Conservation (phyloP, 2,888 invertebrate genomes). For the Tetheella fluctuosa region DNA sequence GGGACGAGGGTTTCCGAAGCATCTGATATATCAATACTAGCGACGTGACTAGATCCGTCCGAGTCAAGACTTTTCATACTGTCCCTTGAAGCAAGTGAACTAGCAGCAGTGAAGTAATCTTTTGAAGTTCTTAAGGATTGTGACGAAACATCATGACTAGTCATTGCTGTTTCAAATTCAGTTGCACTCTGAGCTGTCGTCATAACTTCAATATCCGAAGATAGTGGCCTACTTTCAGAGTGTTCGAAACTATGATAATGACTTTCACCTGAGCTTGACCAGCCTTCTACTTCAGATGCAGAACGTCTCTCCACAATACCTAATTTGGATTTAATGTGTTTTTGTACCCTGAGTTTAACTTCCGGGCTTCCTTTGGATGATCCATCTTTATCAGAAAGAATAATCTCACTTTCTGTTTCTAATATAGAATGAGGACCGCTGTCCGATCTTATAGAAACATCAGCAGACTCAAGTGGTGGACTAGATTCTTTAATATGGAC, state of each 20-base stretch:
- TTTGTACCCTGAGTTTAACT: conserved; percentile 73
- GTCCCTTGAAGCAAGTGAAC: conserved; percentile 94
- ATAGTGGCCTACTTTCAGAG: conserved; percentile 91
- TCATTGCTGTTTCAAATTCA: conserved; percentile 93
- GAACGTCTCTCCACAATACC: conserved; percentile 87
- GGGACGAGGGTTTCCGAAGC: conserved; percentile 96
- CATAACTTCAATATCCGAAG: conserved; percentile 94
- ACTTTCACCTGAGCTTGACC: conserved; percentile 95
- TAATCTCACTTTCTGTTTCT: conserved; percentile 78
- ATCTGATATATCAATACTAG: conserved; percentile 95
- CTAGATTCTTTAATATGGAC: conserved; percentile 72
- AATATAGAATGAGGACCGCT: conserved; percentile 81
- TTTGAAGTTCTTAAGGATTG: conserved; percentile 90
- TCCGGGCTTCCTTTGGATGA: conserved; percentile 79
- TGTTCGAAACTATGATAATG: conserved; percentile 95
- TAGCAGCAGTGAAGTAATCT: conserved; percentile 94
- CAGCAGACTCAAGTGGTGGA: conserved; percentile 69
- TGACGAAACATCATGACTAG: conserved; percentile 90
- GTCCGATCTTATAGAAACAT: conserved; percentile 74
- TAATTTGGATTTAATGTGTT: conserved; percentile 77
- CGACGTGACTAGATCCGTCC: conserved; percentile 94
- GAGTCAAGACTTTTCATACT: conserved; percentile 96
- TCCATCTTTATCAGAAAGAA: conserved; percentile 71
- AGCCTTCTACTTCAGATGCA: conserved; percentile 90
- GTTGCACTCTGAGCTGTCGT: conserved; percentile 90